Evolutionary conservation across 2,113 vertebrate genomes (phyloP), one percentile per base, ranked within the genome.

Genomic region (Bufo bufo): DNA sequence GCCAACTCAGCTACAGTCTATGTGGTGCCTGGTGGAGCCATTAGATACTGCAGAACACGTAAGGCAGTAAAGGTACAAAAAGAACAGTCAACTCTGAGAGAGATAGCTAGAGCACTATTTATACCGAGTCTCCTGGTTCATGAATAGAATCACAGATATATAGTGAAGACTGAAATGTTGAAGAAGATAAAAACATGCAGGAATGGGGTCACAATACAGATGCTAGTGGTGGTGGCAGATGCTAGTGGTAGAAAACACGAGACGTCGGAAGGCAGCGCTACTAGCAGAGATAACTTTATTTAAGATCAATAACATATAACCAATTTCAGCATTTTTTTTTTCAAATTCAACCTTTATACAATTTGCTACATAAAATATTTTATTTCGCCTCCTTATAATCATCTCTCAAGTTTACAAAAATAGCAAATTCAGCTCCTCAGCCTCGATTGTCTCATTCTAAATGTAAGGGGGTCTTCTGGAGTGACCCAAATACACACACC

Each of bases 341-440:
- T 83, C 87, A 83, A 65, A 47, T 66, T 54, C 58, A 58, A 66
- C 71, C 61, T 88, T 88, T 84, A 77, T 88, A 88, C 87, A 88
- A 84, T 88, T 88, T 88, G 87, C 87, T 88, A 88, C 87, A 88
- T 88, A 88, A 88, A 88, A 88, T 84, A 88, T 78, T 49, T 65
- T 66, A n/a, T 33, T 88, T 45, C 72, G 65, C 87, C 87, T 88
- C 72, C 87, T 45, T 77, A 84, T 65, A 88, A 84, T 74, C 81
- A 45, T 88, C 80, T 88, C 72, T 88, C 87, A 14, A 69, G 59
- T 88, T 88, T 88, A 88, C 87, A 88, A 88, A 88, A 88, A 88
- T 88, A 88, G 75, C 82, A 50, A 84, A 88, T 88, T 69, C 72
- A 5, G 19, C 45, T 84, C 71, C 71, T n/a, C 65, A n/a, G 9